Base-by-base conservation (phyloP, 2,888 invertebrate genomes). In the Neocrepidodera transversa region DNA sequence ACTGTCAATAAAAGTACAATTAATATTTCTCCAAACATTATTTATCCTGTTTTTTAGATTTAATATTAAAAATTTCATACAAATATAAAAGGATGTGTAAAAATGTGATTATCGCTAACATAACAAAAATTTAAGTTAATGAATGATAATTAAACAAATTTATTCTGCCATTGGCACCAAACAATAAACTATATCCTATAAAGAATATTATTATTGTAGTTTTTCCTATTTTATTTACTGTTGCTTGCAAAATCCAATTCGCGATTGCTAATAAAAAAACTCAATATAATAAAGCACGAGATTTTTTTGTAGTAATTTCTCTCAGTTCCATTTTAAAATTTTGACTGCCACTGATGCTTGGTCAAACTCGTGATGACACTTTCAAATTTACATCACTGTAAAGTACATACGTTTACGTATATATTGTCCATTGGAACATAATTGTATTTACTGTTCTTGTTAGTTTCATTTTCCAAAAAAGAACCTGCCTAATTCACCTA, bases 261-360 rank as follows among this genome's bases (percentile, higher is more conserved):
- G n/a, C n/a, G n/a, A n/a, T n/a, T n/a, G n/a, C n/a, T n/a, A n/a
- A n/a, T n/a, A n/a, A n/a, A n/a, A n/a, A n/a, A n/a, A n/a, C n/a
- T n/a, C n/a, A n/a, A n/a, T n/a, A n/a, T n/a, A n/a, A n/a, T n/a
- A n/a, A n/a, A n/a, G n/a, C n/a, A n/a, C n/a, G n/a, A n/a, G n/a
- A n/a, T n/a, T n/a, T n/a, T n/a, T n/a, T n/a, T n/a, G n/a, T n/a
- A n/a, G n/a, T n/a, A n/a, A n/a, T 20, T 5, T 49, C 20, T 18
- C 13, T 20, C 7, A 11, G 18, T 36, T 8, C 10, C 13, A 30
- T 17, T n/a, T 42, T 45, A 36, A 58, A 45, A 58, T 58, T 51
- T 58, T 58, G 50, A 45, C 18, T 51, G 57, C 51, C 57, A 51
- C 57, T 58, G 58, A 45, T 58, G 45, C 18, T 23, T 28, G 47